Base-by-base conservation (phyloP, 2,113 vertebrate species). In the Esox niger region DNA sequence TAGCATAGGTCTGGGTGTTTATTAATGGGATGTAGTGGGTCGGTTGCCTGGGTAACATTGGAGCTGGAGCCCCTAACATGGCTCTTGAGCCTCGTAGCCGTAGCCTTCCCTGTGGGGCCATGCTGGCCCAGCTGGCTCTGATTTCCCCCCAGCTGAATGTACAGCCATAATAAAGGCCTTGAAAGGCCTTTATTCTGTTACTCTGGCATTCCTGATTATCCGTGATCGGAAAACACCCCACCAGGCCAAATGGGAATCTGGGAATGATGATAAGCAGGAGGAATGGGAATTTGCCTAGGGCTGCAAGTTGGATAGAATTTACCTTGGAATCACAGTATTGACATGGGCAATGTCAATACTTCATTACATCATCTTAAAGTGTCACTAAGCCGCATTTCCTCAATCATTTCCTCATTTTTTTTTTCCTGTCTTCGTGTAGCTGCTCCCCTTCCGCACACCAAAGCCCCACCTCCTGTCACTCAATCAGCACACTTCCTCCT, bases 121-220 rank as follows among this genome's bases (percentile, higher is more conserved):
- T 17, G 27, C 20, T 66, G 20, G 54, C 66, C 76, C 70, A 72
- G 71, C 73, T 64, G 66, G 65, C 66, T 74, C 69, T 69, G 64
- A 64, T 81, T 79, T 66, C 70, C 27, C 27, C 54, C 56, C 57
- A 58, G 46, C 64, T 11, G 54, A 46, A 64, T 35, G 30, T 43
- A 1, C 11, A 17, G 38, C 38, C 38, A 80, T 84, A n/a, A n/a
- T n/a, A 77, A 70, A 82, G 71, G 64, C 43, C 7, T 7, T n/a
- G 75, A 52, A 80, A 23, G 72, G 63, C 47, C 35, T n/a, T n/a
- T 31, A n/a, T 54, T 64, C 61, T 43, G 67, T 81, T 73, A 71
- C 78, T 75, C 71, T 62, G 74, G 75, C 68, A 54, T 76, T n/a
- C 58, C 46, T 81, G 68, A 69, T 69, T 72, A 62, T 64, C 21